Conservation (phyloP, 2,113 vertebrate species). For the Condylura cristata region DNA sequence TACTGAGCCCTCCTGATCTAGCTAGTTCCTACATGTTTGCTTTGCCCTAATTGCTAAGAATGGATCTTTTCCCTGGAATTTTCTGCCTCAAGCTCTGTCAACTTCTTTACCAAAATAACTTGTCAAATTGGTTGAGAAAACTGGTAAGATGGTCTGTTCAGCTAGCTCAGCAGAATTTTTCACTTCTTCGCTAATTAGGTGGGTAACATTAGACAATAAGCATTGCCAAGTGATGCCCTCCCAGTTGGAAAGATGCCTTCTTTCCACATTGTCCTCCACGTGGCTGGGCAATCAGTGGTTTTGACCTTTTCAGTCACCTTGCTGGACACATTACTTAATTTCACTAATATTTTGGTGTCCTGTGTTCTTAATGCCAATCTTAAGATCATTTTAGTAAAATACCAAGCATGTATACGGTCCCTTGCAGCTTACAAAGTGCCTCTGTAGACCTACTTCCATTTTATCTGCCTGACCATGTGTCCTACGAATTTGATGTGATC, state of each 20-base stretch:
- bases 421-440: slow-evolving; percentile 45
- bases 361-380: neutral
- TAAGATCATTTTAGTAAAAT: slow-evolving; percentile 33
- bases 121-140: slow-evolving; percentile 58
- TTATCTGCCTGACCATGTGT: neutral
- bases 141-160: neutral
- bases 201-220: neutral
- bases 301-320: slow-evolving; percentile 21
- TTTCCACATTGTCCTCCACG: neutral
- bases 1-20: neutral
- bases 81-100: slow-evolving; percentile 43
- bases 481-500: neutral
- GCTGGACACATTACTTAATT: neutral
- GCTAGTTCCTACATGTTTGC: neutral
- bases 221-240: neutral
- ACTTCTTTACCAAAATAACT: slow-evolving; percentile 41
- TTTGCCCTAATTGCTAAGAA: neutral
- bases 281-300: neutral
- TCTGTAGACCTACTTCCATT: neutral
- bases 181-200: neutral
- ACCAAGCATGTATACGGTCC: neutral
- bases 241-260: neutral
- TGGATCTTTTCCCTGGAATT: neutral
- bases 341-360: neutral
- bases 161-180: neutral